Conservation (phyloP, 2,888 invertebrate species). For the Cynaeus angustus region DNA sequence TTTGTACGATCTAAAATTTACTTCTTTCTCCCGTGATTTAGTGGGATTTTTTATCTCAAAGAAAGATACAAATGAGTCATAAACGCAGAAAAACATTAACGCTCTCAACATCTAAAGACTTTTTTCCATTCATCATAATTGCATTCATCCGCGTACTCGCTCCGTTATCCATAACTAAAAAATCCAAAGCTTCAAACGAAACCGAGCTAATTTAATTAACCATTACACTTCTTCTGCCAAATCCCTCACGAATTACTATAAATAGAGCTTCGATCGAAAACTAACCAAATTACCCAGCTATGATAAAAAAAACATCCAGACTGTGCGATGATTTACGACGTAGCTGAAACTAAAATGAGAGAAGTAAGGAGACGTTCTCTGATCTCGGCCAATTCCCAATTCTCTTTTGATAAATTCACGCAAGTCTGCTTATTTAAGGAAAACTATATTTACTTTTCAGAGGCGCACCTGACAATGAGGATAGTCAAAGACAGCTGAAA, state of each 20-base stretch:
- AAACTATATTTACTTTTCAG: conserved; percentile 54
- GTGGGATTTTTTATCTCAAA: not conserved
- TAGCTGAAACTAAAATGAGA: conserved; percentile 35
- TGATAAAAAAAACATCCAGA: not conserved
- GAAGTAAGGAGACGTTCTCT: conserved; percentile 30
- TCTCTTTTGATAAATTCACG: conserved; percentile 42
- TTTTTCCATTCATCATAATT: not conserved
- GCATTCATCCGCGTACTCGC: conserved; percentile 3
- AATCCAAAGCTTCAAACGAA: conserved; percentile 36
- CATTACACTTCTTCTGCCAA: conserved; percentile 23
- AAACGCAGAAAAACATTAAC: not conserved
- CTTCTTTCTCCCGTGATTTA: no score
- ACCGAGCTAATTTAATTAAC: conserved; percentile 36
- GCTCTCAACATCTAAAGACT: not conserved
- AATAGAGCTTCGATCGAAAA: not conserved
- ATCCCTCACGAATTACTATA: not conserved
- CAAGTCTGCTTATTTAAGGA: conserved; percentile 30
- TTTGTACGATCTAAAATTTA: no score
- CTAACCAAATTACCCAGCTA: not conserved
- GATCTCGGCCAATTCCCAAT: conserved; percentile 42
- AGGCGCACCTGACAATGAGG: conserved; percentile 42
- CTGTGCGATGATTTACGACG: conserved; percentile 41
- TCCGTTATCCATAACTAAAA: conserved; percentile 19
- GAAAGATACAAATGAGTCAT: not conserved
- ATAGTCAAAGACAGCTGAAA: not conserved